A percentile compares a stretch with the other conserved stretches of the same genome.
Conservation (phyloP, 1,140 invertebrate genomes). For the Drosophila yakuba region DNA sequence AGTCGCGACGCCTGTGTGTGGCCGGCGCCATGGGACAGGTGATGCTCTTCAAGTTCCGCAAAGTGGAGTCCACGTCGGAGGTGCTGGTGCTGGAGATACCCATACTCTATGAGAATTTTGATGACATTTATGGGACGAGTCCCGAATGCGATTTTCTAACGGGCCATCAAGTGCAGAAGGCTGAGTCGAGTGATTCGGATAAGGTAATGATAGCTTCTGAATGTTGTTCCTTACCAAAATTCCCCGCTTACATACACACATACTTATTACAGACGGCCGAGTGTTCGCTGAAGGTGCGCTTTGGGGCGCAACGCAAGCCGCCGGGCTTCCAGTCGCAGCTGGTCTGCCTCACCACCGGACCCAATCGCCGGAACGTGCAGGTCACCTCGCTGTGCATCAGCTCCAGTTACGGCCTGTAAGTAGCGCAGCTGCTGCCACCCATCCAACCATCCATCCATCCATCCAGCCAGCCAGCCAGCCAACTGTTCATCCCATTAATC, state of each 20-base stretch:
- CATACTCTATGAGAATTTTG: conserved; percentile 92
- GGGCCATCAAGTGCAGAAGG: conserved; percentile 86
- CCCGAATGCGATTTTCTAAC: conserved; percentile 91
- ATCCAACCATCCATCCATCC: neutral
- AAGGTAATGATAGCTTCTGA: conserved; percentile 77
- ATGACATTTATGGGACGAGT: conserved; percentile 91
- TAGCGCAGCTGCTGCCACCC: conserved; percentile 70
- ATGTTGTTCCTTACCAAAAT: neutral
- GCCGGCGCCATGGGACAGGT: conserved; percentile 96
- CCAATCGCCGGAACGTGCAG: conserved; percentile 91
- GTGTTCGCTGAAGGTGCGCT: conserved; percentile 89
- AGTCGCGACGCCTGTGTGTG: conserved; percentile 94
- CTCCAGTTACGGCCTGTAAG: conserved; percentile 98
- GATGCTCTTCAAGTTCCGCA: conserved; percentile 97
- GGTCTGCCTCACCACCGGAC: conserved; percentile 94
- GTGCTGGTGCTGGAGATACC: conserved; percentile 95
- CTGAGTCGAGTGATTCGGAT: conserved; percentile 86
- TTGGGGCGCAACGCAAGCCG: conserved; percentile 91
- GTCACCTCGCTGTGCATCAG: conserved; percentile 96
- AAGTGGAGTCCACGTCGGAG: conserved; percentile 94
- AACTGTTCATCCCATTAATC: conserved; percentile 7
- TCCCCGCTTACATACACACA: neutral
- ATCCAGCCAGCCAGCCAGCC: neutral
- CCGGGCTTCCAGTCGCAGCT: conserved; percentile 98
- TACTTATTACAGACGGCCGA: conserved; percentile 67